phyloP scores from a whole-genome alignment of 2,113 vertebrate genomes.

The Natator depressus region DNA sequence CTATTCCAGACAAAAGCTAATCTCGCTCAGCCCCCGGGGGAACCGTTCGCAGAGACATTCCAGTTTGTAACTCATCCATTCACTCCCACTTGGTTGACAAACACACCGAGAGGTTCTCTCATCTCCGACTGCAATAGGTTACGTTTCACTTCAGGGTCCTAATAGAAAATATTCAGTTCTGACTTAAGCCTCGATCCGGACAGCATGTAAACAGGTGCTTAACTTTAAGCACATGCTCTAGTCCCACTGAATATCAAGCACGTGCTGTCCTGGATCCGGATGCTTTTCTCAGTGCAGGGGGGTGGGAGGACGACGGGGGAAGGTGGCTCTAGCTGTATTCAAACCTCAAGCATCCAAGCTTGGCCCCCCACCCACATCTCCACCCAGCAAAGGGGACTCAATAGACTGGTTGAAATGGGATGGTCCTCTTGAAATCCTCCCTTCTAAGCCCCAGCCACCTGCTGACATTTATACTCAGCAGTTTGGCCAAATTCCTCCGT shows the following conservation, averaged over 20 bases:
- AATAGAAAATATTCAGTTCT: not conserved
- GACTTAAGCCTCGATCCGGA: accelerated
- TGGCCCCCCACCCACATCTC: not conserved
- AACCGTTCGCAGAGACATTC: not conserved
- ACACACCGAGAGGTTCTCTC: not conserved
- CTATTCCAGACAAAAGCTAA: not conserved
- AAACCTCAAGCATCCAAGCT: not conserved
- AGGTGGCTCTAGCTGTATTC: not conserved
- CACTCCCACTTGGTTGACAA: not conserved
- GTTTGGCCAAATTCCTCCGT: too few relatives aligned
- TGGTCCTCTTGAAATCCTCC: accelerated
- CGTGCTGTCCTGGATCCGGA: accelerated
- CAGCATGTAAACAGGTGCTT: accelerated
- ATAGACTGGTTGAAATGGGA: accelerated
- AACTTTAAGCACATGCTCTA: not conserved
- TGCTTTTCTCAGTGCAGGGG: not conserved
- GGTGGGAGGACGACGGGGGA: not conserved
- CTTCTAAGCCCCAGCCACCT: not conserved
- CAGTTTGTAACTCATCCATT: not conserved
- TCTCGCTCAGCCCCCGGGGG: not conserved
- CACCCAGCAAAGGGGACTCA: accelerated
- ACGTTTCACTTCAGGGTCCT: not conserved
- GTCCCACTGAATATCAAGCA: accelerated
- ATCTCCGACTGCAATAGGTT: not conserved
- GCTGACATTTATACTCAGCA: not conserved